Base-by-base conservation (phyloP, 2,888 invertebrate genomes). In the Scaptomyza flava region DNA sequence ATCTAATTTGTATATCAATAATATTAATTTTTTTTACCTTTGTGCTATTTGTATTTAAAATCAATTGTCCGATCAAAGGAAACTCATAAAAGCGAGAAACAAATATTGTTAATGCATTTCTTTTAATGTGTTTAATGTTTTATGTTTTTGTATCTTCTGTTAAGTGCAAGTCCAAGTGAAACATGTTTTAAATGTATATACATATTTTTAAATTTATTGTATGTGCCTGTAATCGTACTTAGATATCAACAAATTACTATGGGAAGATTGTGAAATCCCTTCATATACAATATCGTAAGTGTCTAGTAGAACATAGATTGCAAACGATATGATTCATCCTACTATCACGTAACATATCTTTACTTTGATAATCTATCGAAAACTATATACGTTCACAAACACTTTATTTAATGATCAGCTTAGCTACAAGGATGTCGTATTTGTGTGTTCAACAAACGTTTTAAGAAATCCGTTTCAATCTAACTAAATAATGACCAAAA, bases 71-170 rank as follows among this genome's bases (percentile, higher is more conserved):
- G 33, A 58, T 54, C 57, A 72, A 57, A 45, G 12, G 9, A 50
- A 60, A 53, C 46, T 36, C 34, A 52, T 31, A 54, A 59, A 56
- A 64, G 51, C 41, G 56, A 74, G 53, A 60, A 41, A 66, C 61
- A 54, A 56, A 20, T 23, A 9, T 23, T 60, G 51, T 48, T 50
- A 72, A 72, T 67, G 54, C 64, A 53, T 59, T 73, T 60, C 58
- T 52, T 73, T 52, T 43, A 51, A 33, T 33, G 11, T 14, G 41
- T 53, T 46, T 20, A n/a, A n/a, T 5, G 12, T 38, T 8, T 46
- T 9, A 11, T 6, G 45, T 31, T 17, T 27, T 6, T 14, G 14
- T 20, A 48, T 27, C 14, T 5, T 23, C 14, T n/a, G 20, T 45
- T 62, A 62, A 62, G 47, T 12, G 46, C 38, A 47, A 61, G 38